These are phyloP conservation scores for Nomia melanderi DNA, from an alignment of 1,140 invertebrate genomes.

Conservation along the genomic window DNA sequence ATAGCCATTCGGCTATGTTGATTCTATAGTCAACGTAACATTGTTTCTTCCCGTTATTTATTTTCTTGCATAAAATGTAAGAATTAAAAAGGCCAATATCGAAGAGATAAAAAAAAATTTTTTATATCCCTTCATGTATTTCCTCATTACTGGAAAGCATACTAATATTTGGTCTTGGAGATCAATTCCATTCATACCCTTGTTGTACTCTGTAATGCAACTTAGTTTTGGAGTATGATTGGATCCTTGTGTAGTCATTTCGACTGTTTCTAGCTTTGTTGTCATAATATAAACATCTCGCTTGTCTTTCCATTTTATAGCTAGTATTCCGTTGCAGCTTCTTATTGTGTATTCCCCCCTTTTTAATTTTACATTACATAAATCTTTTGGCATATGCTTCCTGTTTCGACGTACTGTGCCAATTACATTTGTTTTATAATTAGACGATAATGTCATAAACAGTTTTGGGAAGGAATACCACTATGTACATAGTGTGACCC, in stretches of 20 bases:
- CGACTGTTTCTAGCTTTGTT: too few relatives aligned
- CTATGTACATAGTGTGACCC: slow-evolving; percentile 67
- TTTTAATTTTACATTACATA: slow-evolving; percentile 46
- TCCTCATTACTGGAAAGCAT: slow-evolving; percentile 34
- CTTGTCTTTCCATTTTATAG: not conserved
- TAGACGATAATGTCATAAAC: slow-evolving; percentile 21
- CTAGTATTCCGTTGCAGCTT: slow-evolving; percentile 32
- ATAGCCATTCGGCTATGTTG: slow-evolving; percentile 19
- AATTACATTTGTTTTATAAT: slow-evolving; percentile 38
- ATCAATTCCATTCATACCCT: too few relatives aligned
- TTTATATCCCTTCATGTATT: slow-evolving; percentile 40
- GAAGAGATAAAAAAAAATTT: too few relatives aligned
- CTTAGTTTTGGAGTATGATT: too few relatives aligned
- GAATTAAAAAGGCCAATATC: slow-evolving; percentile 17
- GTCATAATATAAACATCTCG: too few relatives aligned
- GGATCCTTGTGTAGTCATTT: too few relatives aligned
- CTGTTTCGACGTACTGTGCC: slow-evolving; percentile 50
- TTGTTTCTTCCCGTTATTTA: too few relatives aligned
- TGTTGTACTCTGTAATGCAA: too few relatives aligned
- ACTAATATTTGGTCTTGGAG: too few relatives aligned
- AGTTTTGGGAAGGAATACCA: slow-evolving; percentile 49
- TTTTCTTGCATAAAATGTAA: not conserved
- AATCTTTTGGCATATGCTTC: slow-evolving; percentile 54
- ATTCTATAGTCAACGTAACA: slow-evolving; percentile 6
- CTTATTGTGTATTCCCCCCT: slow-evolving; percentile 12